Conservation (phyloP, 1,140 invertebrate species). For the Harpegnathos saltator region DNA sequence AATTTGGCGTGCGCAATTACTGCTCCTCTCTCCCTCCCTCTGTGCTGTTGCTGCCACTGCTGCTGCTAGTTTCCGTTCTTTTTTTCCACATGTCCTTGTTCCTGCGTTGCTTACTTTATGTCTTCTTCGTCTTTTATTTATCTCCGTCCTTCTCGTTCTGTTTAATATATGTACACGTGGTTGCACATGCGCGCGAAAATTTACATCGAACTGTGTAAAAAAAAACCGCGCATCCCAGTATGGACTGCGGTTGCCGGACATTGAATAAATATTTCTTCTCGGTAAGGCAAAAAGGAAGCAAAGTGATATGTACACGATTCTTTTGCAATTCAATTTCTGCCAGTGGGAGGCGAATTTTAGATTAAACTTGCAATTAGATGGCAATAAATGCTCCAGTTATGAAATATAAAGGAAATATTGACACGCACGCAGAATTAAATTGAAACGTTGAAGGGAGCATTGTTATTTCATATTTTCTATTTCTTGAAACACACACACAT, state of each 20-base stretch:
- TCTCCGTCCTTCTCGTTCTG: neutral
- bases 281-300: conserved; percentile 6
- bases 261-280: conserved; percentile 43
- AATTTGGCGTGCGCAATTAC: conserved; percentile 29
- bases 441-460: neutral
- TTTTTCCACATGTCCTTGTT: too few species aligned
- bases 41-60: too few species aligned
- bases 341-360: conserved; percentile 1
- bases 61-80: too few species aligned
- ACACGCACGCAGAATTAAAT: conserved; percentile 16
- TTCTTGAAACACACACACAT: too few species aligned
- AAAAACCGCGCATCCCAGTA: neutral
- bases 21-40: neutral
- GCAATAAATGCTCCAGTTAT: neutral
- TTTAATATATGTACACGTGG: conserved; percentile 12
- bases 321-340: conserved; percentile 14
- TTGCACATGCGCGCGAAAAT: conserved; percentile 26
- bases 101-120: neutral
- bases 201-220: conserved; percentile 36
- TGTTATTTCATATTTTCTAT: too few species aligned
- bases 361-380: conserved; percentile 15
- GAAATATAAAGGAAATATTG: neutral
- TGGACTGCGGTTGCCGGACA: neutral
- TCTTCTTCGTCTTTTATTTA: conserved; percentile 1
- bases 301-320: neutral